Evolutionary conservation across 2,888 invertebrate species (phyloP), one percentile per base, ranked within the genome.

Genomic region (Argynnis bischoffii): DNA sequence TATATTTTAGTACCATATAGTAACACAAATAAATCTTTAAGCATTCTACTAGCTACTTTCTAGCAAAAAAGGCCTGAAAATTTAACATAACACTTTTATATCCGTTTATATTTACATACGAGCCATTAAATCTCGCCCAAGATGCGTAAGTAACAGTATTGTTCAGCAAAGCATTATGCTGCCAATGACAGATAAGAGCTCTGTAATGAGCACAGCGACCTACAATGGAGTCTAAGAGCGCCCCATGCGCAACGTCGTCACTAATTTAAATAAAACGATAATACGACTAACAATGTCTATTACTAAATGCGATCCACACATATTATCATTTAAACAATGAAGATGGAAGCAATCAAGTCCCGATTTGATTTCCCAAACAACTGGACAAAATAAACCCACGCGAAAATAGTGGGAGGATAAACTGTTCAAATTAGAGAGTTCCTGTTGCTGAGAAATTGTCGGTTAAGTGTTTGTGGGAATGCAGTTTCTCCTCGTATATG

Each of bases 161-260:
- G 85, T 88, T 84, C 77, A 77, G 79, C 78, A 80, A 78, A 78
- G 83, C 84, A 85, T 86, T 89, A 86, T 89, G 80, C 85, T 88
- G 86, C 86, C 87, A 90, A 88, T 89, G 88, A 88, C 89, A 90
- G 90, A 90, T 90, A 90, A 90, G 87, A 84, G 81, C 80, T 79
- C 76, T 76, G 85, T 85, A 87, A 87, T 85, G 85, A 85, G 82
- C 79, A 76, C 83, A 81, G 80, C 81, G 77, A 79, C 77, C 81
- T 80, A 87, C 83, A 87, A 84, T 83, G 81, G 84, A 81, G 82
- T 84, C 82, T 82, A 54, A 74, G 75, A 74, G 74, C 75, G 69
- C 66, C 69, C 72, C 76, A 78, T 79, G 77, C 72, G 72, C 76
- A 77, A 75, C 74, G 76, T 77, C 72, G 73, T 74, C 70, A 74